phyloP scores from a whole-genome alignment of 2,797 vertebrate species.

The Pelochelys cantorii region DNA sequence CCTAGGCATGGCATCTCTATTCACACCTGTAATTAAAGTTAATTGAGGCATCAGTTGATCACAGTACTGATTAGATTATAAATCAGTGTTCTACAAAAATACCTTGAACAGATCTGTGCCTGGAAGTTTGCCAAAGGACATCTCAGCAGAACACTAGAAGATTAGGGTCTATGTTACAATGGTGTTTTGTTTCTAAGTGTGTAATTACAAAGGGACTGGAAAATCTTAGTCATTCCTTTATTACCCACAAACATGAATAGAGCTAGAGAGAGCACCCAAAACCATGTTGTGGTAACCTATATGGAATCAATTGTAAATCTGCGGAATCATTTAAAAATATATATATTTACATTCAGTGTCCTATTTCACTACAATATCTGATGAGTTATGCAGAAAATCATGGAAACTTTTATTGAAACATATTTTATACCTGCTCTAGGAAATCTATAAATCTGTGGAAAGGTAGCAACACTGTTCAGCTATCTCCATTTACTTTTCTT shows the following conservation, averaged over 20 bases:
- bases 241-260: neutral
- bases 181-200: neutral
- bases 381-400: conserved; percentile 1
- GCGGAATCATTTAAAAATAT: neutral
- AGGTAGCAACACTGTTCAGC: neutral
- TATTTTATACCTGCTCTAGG: neutral
- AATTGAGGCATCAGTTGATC: conserved; percentile 3
- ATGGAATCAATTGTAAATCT: neutral
- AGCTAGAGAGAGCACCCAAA: neutral
- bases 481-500: neutral
- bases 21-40: neutral
- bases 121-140: neutral
- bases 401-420: neutral
- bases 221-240: conserved; percentile 14
- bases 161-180: neutral
- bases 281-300: neutral
- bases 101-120: neutral
- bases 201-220: neutral
- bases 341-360: neutral
- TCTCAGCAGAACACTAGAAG: neutral
- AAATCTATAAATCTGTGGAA: neutral
- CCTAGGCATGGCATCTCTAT: neutral
- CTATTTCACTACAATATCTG: neutral
- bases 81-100: neutral
- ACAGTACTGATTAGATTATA: neutral